These are phyloP conservation scores for Dorcus parallelipipedus DNA, from an alignment of 2,888 invertebrate genomes.

Conservation along the genomic window DNA sequence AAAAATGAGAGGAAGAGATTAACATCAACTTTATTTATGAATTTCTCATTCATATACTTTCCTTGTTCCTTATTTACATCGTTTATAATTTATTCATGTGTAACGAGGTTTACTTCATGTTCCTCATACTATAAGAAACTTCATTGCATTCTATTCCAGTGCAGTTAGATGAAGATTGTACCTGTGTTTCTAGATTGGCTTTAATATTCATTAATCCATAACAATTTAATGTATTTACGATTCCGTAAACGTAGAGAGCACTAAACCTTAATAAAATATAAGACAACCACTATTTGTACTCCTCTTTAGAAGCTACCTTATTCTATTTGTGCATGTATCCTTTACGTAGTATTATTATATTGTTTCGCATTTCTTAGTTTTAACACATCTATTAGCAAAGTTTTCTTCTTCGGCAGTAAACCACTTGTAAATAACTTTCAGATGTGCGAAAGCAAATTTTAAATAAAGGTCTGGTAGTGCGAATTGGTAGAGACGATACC, in stretches of 20 bases:
- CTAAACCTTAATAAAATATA: not conserved
- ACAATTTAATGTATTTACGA: not conserved
- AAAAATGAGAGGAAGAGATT: too few species aligned
- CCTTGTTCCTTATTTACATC: too few species aligned
- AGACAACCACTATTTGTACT: not conserved
- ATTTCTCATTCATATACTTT: too few species aligned
- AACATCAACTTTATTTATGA: too few species aligned
- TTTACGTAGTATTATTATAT: constrained; percentile 4
- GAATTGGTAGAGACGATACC: constrained; percentile 45
- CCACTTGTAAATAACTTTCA: constrained; percentile 29
- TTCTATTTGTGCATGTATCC: constrained; percentile 35
- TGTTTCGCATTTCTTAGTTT: not conserved
- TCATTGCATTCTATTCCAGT: too few species aligned
- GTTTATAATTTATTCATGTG: too few species aligned
- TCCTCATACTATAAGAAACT: too few species aligned
- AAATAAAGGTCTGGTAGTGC: constrained; percentile 49
- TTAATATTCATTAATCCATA: not conserved
- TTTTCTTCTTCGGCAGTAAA: not conserved
- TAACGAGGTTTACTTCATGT: too few species aligned
- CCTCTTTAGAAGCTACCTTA: constrained; percentile 25
- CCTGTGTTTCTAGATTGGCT: not conserved
- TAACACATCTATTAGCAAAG: constrained; percentile 2
- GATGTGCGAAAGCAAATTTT: constrained; percentile 43
- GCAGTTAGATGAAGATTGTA: not conserved
- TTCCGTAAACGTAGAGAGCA: not conserved